A percentile compares a stretch with the other conserved stretches of the same genome.
Conservation (phyloP, 2,797 vertebrate species). For the Micrastur ruficollis region DNA sequence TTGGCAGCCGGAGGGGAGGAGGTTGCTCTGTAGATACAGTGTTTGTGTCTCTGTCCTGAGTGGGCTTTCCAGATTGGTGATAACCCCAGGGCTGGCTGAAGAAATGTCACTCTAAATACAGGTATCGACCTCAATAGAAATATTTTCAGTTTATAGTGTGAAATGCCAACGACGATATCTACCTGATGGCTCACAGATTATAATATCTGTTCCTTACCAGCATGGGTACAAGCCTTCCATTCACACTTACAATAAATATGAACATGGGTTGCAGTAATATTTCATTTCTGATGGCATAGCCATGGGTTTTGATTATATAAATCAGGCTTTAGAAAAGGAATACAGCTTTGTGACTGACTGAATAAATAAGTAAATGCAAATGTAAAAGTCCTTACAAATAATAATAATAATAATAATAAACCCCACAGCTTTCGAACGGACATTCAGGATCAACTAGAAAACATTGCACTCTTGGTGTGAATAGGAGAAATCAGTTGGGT, state of each 20-base stretch:
- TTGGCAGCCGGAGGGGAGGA: background rate
- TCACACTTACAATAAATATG: constrained; percentile 53
- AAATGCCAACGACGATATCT: constrained; percentile 49
- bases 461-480: constrained; percentile 52
- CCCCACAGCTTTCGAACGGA: constrained; percentile 32
- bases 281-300: constrained; percentile 41
- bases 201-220: constrained; percentile 25
- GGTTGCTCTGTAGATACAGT: background rate
- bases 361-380: constrained; percentile 65
- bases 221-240: constrained; percentile 38
- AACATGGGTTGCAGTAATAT: constrained; percentile 25
- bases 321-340: constrained; percentile 52
- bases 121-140: constrained; percentile 30
- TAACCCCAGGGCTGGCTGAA: constrained; percentile 42
- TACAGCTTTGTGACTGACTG: constrained; percentile 24
- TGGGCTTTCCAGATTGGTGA: background rate
- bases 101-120: constrained; percentile 50
- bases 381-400: constrained; percentile 57
- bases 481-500: constrained; percentile 75
- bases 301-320: constrained; percentile 44
- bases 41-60: constrained; percentile 12
- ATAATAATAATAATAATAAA: constrained; percentile 22
- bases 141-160: constrained; percentile 19
- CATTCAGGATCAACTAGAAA: constrained; percentile 56
- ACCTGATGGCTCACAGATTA: constrained; percentile 39